Base-by-base conservation (phyloP, 2,888 invertebrate genomes). In the Eupithecia insigniata region DNA sequence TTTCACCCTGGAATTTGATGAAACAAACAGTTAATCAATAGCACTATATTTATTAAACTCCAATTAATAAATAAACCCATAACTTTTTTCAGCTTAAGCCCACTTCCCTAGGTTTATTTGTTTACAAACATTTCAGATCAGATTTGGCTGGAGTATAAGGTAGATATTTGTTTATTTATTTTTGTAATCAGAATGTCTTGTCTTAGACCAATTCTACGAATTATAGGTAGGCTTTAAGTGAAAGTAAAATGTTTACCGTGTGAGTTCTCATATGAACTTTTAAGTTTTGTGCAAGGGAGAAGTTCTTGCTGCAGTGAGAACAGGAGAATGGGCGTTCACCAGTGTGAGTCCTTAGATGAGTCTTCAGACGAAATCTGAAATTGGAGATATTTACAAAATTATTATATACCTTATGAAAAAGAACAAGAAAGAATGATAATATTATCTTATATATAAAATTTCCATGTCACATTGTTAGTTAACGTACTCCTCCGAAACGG, bases 211-310 rank as follows among this genome's bases (percentile, higher is more conserved):
- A n/a, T 51, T 51, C n/a, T 51, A 8, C 36, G 0, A 6, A 30
- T 81, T 58, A 28, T 12, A 12, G 39, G 16, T 39, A 39, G 5
- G 43, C 43, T 18, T 18, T 6, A 5, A 18, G 16, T 39, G 10
- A 7, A 1, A 34, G 36, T 36, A 7, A 30, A n/a, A 14, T 34
- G 78, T 81, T 84, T 87, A 93, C 93, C 70, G 94, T 94, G 76
- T 95, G 95, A 55, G 84, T 86, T 78, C 94, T 86, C 34, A 90
- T 71, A 76, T 95, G 95, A 0, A 94, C 90, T 85, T 92, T 93
- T 6, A 94, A 82, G 77, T 90, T 93, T 76, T 93, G 91, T 39
- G 89, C 85, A 51, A 93, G 78, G 0, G 92, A 85, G 78, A 94
- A 94, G n/a, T 83, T 89, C 74, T 92, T 94, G 39, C 79, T 82